Evolutionary conservation across 1,140 invertebrate genomes (phyloP), one percentile per base, ranked within the genome.

Genomic region (Hermatobates lingyangjiaoensis): DNA sequence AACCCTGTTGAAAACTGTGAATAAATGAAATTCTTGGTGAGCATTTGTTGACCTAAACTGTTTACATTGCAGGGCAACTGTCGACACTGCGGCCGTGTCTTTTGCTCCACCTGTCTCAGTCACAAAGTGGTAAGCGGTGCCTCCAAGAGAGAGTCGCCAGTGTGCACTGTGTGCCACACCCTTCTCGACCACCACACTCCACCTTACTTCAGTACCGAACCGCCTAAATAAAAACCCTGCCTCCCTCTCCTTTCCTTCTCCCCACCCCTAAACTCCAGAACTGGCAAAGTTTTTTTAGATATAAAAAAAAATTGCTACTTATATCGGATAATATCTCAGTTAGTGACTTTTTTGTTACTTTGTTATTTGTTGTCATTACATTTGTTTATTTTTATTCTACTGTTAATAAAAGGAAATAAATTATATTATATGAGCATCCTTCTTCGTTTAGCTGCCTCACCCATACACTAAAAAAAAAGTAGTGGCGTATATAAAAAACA

Each of bases 131-230:
- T 74, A 55, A 86, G 85, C 61, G 93, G 93, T 48, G 90, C 90
- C 50, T 83, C 87, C 59, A 74, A 80, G 57, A 74, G 85, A 59
- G 76, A 79, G 45, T 84, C 87, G 44, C 80, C 81, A 67, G 94
- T 98, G 50, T 98, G 94, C 74, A 79, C 87, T 69, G 89, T 97
- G 50, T 98, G 94, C 72, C 88, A 95, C 72, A 98, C 93, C 27
- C 74, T 98, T 57, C 79, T 98, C 60, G 90, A 89, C 59, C 83
- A 82, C 62, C 81, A 94, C 68, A 83, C 87, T 40, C 87, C 90
- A 57, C 91, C 91, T 39, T 95, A 93, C 71, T 96, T 96, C 71
- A 91, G 87, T 68, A 85, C 80, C 52, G 82, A 87, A 64, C 80
- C 83, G 60, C 84, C 82, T 10, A 42, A 42, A 20, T 42, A 42